These are phyloP conservation scores for Pygocentrus nattereri DNA, from an alignment of 2,797 vertebrate genomes.

Conservation along the genomic window DNA sequence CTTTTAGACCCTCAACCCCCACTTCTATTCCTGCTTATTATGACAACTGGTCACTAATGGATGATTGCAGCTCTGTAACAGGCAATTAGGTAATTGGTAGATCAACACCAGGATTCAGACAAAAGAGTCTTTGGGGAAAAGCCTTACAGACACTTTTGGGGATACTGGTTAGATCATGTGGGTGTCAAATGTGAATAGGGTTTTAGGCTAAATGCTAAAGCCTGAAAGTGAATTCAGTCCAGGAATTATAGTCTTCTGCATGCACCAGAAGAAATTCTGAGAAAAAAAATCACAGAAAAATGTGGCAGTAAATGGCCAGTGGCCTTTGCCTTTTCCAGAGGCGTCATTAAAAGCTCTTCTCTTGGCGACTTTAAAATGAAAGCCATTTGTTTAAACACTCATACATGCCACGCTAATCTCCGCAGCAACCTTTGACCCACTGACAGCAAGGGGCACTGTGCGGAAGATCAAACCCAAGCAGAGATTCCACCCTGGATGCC, in stretches of 20 bases:
- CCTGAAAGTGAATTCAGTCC: background rate
- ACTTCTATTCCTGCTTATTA: constrained; percentile 67
- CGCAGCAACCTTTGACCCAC: constrained; percentile 71
- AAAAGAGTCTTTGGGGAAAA: constrained; percentile 58
- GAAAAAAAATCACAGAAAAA: background rate
- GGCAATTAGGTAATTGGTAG: constrained; percentile 77
- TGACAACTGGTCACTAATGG: constrained; percentile 74
- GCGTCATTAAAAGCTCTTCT: constrained; percentile 34
- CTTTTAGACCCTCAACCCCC: constrained; percentile 69
- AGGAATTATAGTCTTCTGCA: background rate
- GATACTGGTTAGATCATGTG: constrained; percentile 8
- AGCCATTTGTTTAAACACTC: constrained; percentile 63
- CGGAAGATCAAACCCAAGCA: constrained; percentile 77
- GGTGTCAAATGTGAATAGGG: background rate
- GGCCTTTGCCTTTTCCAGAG: constrained; percentile 36
- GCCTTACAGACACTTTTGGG: constrained; percentile 12
- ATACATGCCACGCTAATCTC: constrained; percentile 69
- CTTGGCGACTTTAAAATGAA: constrained; percentile 65
- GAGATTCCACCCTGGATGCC: constrained; percentile 73
- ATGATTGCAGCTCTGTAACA: constrained; percentile 67
- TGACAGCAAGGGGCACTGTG: constrained; percentile 73
- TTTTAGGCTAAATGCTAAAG: constrained; percentile 14
- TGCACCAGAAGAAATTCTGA: background rate
- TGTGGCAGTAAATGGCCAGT: background rate
- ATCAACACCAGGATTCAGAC: constrained; percentile 65